Evolutionary conservation across 92 coral and sea anemone species (phyloP).

Genomic region (Heteractis magnifica): DNA sequence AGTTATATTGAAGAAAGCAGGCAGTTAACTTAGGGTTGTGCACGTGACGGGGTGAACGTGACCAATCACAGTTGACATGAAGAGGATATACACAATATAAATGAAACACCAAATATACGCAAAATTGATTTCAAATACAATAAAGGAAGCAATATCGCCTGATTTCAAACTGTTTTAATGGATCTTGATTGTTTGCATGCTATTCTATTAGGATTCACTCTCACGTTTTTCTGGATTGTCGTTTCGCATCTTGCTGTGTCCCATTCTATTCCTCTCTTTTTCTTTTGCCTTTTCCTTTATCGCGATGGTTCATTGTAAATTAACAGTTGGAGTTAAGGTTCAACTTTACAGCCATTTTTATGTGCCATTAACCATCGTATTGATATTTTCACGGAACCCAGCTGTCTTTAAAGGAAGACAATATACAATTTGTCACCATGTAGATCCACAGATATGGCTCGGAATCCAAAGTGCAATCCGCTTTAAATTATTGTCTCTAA

Average conservation of each 20-base stretch:
- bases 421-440: constrained; percentile 1
- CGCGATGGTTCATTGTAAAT: neutral
- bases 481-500: neutral
- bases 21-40: neutral
- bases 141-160: neutral
- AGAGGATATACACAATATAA: neutral
- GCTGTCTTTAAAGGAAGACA: neutral
- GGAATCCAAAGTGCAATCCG: constrained; percentile 5
- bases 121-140: constrained; percentile 5
- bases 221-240: neutral
- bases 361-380: neutral
- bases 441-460: neutral
- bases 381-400: neutral
- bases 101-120: neutral
- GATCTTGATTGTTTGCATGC: neutral
- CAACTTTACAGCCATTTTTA: neutral
- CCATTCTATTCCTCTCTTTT: neutral
- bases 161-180: neutral
- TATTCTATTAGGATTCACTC: neutral
- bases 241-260: neutral
- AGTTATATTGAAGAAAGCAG: neutral
- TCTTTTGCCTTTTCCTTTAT: neutral
- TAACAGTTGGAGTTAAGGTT: neutral
- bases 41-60: neutral
- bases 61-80: neutral